Evolutionary conservation across 1,140 invertebrate genomes (phyloP).

Genomic region (Aradophagus sp.): DNA sequence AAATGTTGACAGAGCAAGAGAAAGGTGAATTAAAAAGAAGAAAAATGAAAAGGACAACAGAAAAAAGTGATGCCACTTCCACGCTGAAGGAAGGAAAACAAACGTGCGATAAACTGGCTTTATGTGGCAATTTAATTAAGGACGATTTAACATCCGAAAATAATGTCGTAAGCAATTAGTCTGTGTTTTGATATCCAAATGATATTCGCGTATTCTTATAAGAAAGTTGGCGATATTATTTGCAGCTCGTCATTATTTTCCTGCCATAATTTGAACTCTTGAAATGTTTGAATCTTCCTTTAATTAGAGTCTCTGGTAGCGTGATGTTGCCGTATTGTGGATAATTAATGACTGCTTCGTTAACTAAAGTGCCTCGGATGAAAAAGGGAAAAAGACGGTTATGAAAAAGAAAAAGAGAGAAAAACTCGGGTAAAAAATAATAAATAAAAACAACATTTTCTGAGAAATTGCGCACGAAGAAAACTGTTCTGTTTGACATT

Average conservation of each 20-base stretch:
- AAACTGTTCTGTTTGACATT: too few relatives aligned
- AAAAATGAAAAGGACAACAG: too few relatives aligned
- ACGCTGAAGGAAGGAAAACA: too few relatives aligned
- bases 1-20: too few relatives aligned
- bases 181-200: constrained; percentile 35
- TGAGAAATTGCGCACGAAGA: too few relatives aligned
- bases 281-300: constrained; percentile 54
- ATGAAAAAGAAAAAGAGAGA: constrained; percentile 13
- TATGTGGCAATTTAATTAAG: too few relatives aligned
- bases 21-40: too few relatives aligned
- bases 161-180: constrained; percentile 38
- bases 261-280: constrained; percentile 49
- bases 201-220: constrained; percentile 27
- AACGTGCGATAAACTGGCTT: too few relatives aligned
- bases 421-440: constrained; percentile 18
- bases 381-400: constrained; percentile 29
- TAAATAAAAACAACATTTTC: constrained; percentile 9
- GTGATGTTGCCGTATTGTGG: constrained; percentile 54
- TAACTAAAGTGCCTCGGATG: constrained; percentile 47
- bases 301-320: constrained; percentile 54
- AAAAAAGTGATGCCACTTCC: too few relatives aligned
- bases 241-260: constrained; percentile 42
- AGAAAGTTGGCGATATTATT: constrained; percentile 35
- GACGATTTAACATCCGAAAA: constrained; percentile 17
- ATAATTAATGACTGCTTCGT: constrained; percentile 56